Evolutionary conservation across 2,888 invertebrate species (phyloP).

Genomic region (Athrips mouffetella): DNA sequence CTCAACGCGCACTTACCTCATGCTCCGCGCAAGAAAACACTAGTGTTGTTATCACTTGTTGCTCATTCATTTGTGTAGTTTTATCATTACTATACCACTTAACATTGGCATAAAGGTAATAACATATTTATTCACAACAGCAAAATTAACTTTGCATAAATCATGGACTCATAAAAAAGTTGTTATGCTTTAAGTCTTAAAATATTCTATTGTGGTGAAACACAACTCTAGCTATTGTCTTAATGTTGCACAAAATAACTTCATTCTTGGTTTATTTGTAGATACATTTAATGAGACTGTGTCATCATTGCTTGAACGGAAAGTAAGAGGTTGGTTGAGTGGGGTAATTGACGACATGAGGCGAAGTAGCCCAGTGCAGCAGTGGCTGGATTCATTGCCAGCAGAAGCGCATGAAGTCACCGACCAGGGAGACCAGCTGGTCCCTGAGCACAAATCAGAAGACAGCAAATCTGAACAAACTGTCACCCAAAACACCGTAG

Average conservation of each 20-base stretch:
- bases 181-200: neutral
- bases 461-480: slow-evolving; percentile 59
- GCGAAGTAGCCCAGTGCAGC: slow-evolving; percentile 84
- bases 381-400: slow-evolving; percentile 86
- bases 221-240: neutral
- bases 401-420: slow-evolving; percentile 39
- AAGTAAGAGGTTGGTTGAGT: slow-evolving; percentile 70
- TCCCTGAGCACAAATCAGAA: slow-evolving; percentile 46
- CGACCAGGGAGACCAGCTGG: slow-evolving; percentile 30
- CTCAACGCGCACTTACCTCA: neutral
- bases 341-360: slow-evolving; percentile 78
- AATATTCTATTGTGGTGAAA: neutral
- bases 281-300: slow-evolving; percentile 71
- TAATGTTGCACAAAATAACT: neutral
- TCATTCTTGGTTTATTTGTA: slow-evolving; percentile 39
- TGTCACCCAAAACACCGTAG: slow-evolving; percentile 56
- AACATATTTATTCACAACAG: too few relatives aligned
- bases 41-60: slow-evolving; percentile 7
- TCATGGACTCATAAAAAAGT: too few relatives aligned
- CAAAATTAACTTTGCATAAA: too few relatives aligned
- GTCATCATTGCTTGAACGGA: slow-evolving; percentile 65
- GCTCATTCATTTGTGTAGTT: slow-evolving; percentile 12
- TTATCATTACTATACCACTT: slow-evolving; percentile 4
- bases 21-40: slow-evolving; percentile 3
- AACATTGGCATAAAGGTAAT: too few relatives aligned